A percentile compares a stretch with the other conserved stretches of the same genome.
Conservation (phyloP, 2,113 vertebrate species). For the Tichodroma muraria region DNA sequence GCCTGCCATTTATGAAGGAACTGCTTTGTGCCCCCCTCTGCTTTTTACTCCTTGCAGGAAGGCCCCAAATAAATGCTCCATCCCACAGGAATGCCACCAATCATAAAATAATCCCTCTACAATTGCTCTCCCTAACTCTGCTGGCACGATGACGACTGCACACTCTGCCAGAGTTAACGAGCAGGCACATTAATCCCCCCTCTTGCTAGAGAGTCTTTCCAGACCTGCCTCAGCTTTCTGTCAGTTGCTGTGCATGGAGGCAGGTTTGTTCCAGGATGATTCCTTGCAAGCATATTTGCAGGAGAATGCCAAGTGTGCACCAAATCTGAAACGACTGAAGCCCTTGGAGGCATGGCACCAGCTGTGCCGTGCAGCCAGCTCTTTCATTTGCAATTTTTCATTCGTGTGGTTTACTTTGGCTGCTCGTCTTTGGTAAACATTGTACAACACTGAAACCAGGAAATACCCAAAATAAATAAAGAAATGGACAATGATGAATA, state of each 20-base stretch:
- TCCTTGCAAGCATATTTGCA: not conserved
- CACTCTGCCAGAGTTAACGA: constrained; percentile 1
- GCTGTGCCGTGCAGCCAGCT: not conserved
- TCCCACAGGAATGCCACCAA: not conserved
- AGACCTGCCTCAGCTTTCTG: not conserved
- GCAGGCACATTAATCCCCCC: not conserved
- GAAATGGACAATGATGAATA: fast-evolving
- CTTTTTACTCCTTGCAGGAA: not conserved
- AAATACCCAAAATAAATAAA: not conserved
- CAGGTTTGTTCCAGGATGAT: not conserved
- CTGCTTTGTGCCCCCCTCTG: not conserved
- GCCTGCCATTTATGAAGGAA: not conserved
- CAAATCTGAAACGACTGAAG: not conserved
- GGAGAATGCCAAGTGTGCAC: not conserved
- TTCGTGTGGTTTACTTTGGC: not conserved
- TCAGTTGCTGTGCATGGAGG: not conserved
- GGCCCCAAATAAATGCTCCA: not conserved
- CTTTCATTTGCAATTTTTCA: not conserved
- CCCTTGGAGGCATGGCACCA: not conserved
- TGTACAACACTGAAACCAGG: not conserved
- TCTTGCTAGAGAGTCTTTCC: constrained; percentile 11
- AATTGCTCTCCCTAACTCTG: not conserved
- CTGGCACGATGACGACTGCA: not conserved
- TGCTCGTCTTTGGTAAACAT: not conserved
- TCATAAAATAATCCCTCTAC: not conserved